Base-by-base conservation (phyloP, 2,113 vertebrate species). In the Echinops telfairi region DNA sequence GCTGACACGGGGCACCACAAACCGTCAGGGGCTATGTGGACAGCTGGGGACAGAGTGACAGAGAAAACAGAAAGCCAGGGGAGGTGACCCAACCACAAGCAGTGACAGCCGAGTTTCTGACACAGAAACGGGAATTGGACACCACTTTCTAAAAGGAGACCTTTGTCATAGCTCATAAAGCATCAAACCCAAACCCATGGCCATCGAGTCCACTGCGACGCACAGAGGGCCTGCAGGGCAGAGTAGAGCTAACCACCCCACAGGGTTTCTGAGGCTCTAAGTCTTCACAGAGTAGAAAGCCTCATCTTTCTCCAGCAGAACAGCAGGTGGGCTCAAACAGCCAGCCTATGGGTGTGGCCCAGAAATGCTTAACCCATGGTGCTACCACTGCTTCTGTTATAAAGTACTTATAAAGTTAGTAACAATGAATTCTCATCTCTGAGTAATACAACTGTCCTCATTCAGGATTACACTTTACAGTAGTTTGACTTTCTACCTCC, bases 381-480 rank as follows among this genome's bases (percentile, higher is more conserved):
- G 60, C 60, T 17, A 20, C 60, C 60, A 62, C 2, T 4, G 60
- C 16, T 62, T 23, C 60, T 53, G 4, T 62, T 22, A 62, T 19
- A 62, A 62, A 62, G 60, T 19, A 62, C 22, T 62, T 19, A 62
- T 19, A 62, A 16, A 15, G 19, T 3, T 12, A 71, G 78, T 40
- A 77, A 38, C 91, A 82, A 73, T n/a, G 66, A 82, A 78, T 16
- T 33, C 10, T 85, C 80, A 31, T 27, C 10, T 47, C 77, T 19
- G 83, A 76, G 22, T 68, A 53, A 86, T 71, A 85, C 53, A 78
- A 91, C 71, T 53, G 38, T 71, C 77, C 38, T 94, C 90, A 38
- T 16, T 62, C 19, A 3, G 89, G 70, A 57, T 68, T 75, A 17
- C 89, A 58, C 47, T 53, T n/a, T 23, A 66, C 4, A 40, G 43